Evolutionary conservation across 35 echinoderm and acorn worm species (phyloP), one percentile per base, ranked within the genome.

Genomic region (Ptychodera flava): DNA sequence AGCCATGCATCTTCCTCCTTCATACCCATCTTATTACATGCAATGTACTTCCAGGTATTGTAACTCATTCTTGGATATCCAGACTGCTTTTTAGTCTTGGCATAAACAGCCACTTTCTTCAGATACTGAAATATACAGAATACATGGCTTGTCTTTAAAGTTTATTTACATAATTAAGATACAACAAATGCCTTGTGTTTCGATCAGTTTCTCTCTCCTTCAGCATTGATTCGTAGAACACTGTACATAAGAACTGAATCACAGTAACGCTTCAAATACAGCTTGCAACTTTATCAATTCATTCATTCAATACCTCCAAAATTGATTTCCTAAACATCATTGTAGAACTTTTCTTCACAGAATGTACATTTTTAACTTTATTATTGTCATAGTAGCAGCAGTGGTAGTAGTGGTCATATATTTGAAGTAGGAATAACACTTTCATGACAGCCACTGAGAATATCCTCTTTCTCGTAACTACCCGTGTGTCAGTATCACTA

Each of bases 41-140:
- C 95, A 80, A 98, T 98, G 85, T 98, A 92, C 83, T 89, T 92
- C 95, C 95, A 98, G 52, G 91, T 90, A 33, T 92, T 81, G 38
- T 88, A 98, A 77, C 87, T 94, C 33, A 98, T 75, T 34, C 84
- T 83, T 78, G 95, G 95, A 53, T 88, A 99, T n/a, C 96, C 96
- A 45, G 86, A 79, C 35, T 92, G 89, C 0, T 92, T 92, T 90
- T 97, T 97, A 31, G 86, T 99, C 83, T 93, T 92, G 29, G 93
- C 96, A 92, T 99, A 99, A 0, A 77, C 82, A 28, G 90, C 96
- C 53, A 99, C 85, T 75, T 99, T 99, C 88, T 89, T 91, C 34
- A 99, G 88, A 81, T 99, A 99, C 96, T 99, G 77, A 0, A 82
- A 77, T 35, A 79, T 79, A 83, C 45, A 91, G 1, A 35, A 37